phyloP scores from a whole-genome alignment of 2,113 vertebrate genomes.

The Cheilinus undulatus region DNA sequence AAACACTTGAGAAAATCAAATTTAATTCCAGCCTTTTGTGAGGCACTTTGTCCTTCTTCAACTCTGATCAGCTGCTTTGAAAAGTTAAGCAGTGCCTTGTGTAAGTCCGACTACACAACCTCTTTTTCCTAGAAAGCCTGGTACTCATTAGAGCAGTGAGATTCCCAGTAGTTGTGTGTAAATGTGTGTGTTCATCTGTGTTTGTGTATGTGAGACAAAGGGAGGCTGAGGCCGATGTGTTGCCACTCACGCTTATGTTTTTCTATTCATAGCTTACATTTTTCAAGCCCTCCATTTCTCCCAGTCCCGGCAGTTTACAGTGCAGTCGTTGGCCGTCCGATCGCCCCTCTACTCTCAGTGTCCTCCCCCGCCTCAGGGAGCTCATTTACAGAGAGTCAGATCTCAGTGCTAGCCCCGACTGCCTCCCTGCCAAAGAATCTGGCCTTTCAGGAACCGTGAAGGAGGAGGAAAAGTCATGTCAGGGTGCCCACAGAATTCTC shows the following conservation, averaged over 20 bases:
- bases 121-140: constrained; percentile 65
- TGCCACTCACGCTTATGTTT: constrained; percentile 21
- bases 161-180: constrained; percentile 37
- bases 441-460: constrained; percentile 53
- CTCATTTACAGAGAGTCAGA: constrained; percentile 36
- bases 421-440: constrained; percentile 55
- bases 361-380: constrained; percentile 26
- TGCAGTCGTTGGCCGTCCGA: constrained; percentile 8
- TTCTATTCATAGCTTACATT: constrained; percentile 45
- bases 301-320: constrained; percentile 44
- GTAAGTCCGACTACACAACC: constrained; percentile 23
- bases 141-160: constrained; percentile 56
- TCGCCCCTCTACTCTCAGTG: constrained; percentile 16
- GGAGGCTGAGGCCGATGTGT: background rate
- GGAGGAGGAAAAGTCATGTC: constrained; percentile 35
- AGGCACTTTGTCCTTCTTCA: constrained; percentile 10
- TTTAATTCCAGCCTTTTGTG: constrained; percentile 20
- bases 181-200: constrained; percentile 5
- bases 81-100: constrained; percentile 33
- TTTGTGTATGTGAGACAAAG: constrained; percentile 11
- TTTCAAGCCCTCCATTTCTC: constrained; percentile 49
- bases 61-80: constrained; percentile 26
- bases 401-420: constrained; percentile 29
- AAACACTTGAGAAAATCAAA: constrained; percentile 3
- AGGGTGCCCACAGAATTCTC: constrained; percentile 43